Base-by-base conservation (phyloP, 2,113 vertebrate species). In the Silurus glanis region DNA sequence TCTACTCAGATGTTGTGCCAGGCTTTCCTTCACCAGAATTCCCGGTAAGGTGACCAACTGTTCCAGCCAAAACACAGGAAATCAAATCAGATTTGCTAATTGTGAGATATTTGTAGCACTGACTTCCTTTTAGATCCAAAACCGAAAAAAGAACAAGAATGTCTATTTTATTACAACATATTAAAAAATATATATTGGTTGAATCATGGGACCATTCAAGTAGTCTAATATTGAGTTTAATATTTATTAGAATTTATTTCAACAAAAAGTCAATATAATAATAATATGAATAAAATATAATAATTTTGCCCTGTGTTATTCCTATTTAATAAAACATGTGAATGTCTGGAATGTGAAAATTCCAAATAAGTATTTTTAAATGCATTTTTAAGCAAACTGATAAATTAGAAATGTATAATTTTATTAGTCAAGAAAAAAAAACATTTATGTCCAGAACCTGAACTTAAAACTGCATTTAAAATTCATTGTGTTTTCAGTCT, bases 1-100 rank as follows among this genome's bases (percentile, higher is more conserved):
- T 84, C 23, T 69, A 83, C 82, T 93, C 87, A 91, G 92, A 95
- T 92, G 91, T 91, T 67, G 83, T 92, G 91, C 92, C 92, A 91
- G 21, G 89, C 75, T 88, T 37, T 37, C 37, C 28, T 37, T 37
- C 37, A 37, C 37, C 37, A 37, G 78, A 66, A 91, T 91, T 90
- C 83, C 80, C 87, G 86, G 87, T 92, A 83, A 94, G 92, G 92
- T 90, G 64, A 71, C 83, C 86, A 89, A 83, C 89, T 92, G 88
- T 90, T 89, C 86, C 89, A 89, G 87, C 91, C 55, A 74, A 47
- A 79, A 82, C 23, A 58, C 67, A 88, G 83, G 76, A 82, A 85
- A 85, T 84, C 67, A 67, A 37, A 80, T 74, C 59, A 17, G 21
- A 55, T 67, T 56, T 16, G 47, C 16, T 69, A 23, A 47, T 45